Evolutionary conservation across 2,113 vertebrate species (phyloP), one percentile per base, ranked within the genome.

Genomic region (Pachycephala philippinensis): DNA sequence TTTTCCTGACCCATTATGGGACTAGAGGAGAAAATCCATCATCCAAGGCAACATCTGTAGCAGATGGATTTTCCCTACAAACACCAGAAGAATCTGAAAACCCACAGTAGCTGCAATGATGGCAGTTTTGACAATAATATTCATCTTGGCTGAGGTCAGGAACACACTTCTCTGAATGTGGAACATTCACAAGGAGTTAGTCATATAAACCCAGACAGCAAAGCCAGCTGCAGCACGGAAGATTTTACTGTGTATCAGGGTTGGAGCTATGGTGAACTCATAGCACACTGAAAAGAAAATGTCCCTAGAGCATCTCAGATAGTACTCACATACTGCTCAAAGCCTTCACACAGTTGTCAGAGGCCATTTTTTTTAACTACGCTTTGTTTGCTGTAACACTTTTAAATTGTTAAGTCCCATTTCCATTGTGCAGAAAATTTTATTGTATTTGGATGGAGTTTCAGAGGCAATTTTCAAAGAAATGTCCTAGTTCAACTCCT

Each of bases 161-260:
- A 94, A 60, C 90, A 95, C 70, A 78, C 52, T 93, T 94, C 75
- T 88, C 79, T 84, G 63, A 63, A 90, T 70, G 75, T 90, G 85
- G 93, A 96, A 95, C 88, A 90, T 96, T 96, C 92, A 56, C 47
- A 66, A 33, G 56, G 85, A 77, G 37, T 94, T 96, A 97, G 79
- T 96, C 93, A 96, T 75, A 81, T 40, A 93, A 96, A 93, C 54
- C 66, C 92, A 94, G 85, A 96, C 17, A 6, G 92, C 79, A 88
- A 90, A 92, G 70, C 47, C 79, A 84, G 72, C 56, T 31, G 1
- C 80, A 78, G 78, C 69, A 75, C 2, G 77, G 93, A 95, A 90
- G 61, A 71, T 80, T 94, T 95, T 94, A 78, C 86, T 68, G 24
- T 13, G 56, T 61, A 31, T 47, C 49, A 53, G n/a, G 30, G 35